Evolutionary conservation across 2,888 invertebrate genomes (phyloP).

Genomic region (Andrena trimmerana): DNA sequence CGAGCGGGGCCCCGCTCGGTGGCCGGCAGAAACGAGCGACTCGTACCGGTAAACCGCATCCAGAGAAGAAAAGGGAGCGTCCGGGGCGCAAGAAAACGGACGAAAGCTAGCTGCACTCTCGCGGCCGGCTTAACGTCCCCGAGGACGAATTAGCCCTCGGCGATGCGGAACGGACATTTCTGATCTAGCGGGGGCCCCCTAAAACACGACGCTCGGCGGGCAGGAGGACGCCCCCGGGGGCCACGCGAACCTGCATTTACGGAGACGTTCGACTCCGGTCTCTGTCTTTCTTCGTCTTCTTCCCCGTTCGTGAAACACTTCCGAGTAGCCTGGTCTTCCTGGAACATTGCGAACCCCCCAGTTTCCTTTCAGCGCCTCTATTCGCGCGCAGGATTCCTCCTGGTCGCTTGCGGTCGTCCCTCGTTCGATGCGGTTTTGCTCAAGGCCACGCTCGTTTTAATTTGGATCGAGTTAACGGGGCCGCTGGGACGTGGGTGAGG

Average conservation of each 20-base stretch:
- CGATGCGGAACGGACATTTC: slow-evolving; percentile 74
- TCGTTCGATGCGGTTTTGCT: slow-evolving; percentile 25
- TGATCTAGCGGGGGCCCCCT: slow-evolving; percentile 64
- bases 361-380: slow-evolving; percentile 32
- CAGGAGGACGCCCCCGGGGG: slow-evolving; percentile 28
- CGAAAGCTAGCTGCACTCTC: slow-evolving; percentile 51
- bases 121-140: slow-evolving; percentile 46
- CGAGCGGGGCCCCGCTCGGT: slow-evolving; percentile 19
- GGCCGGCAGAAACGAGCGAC: slow-evolving; percentile 42
- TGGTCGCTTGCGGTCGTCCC: background rate
- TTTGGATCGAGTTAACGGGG: background rate
- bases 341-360: slow-evolving; percentile 39
- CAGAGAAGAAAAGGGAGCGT: slow-evolving; percentile 3
- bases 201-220: background rate
- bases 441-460: slow-evolving; percentile 12
- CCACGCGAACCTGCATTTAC: slow-evolving; percentile 54
- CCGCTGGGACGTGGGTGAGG: background rate
- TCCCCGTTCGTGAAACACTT: slow-evolving; percentile 18
- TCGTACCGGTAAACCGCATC: slow-evolving; percentile 33
- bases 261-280: slow-evolving; percentile 40
- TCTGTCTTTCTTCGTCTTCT: slow-evolving; percentile 33
- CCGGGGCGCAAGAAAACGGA: slow-evolving; percentile 47
- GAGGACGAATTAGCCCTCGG: slow-evolving; percentile 68
- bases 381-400: background rate
- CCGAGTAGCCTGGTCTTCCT: slow-evolving; percentile 50